phyloP scores from a whole-genome alignment of 2,888 invertebrate species.

The Lampropteryx suffumata region DNA sequence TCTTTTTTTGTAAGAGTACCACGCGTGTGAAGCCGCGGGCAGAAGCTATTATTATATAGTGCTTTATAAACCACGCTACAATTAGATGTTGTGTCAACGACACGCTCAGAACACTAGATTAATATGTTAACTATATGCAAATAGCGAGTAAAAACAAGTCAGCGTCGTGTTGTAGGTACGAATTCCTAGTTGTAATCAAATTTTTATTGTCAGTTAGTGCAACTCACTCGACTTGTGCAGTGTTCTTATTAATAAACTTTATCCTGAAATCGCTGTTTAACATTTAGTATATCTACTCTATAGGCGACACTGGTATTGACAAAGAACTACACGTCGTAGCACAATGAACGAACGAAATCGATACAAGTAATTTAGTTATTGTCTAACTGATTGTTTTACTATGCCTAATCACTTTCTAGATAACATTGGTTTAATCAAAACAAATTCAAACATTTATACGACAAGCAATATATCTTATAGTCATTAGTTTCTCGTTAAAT shows the following conservation, averaged over 20 bases:
- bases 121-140: constrained; percentile 75
- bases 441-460: constrained; percentile 31
- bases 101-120: constrained; percentile 54
- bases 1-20: no score
- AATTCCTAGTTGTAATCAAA: constrained; percentile 8
- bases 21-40: no score
- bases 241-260: no score
- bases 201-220: not conserved
- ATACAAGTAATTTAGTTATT: no score
- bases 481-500: constrained; percentile 43
- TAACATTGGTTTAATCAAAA: constrained; percentile 34
- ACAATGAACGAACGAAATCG: no score
- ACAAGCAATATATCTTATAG: constrained; percentile 33
- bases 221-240: not conserved
- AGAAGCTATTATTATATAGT: no score
- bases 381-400: constrained; percentile 6
- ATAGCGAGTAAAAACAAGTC: constrained; percentile 41
- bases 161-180: constrained; percentile 5
- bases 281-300: no score
- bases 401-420: constrained; percentile 27
- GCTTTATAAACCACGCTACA: constrained; percentile 26
- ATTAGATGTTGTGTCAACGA: constrained; percentile 56
- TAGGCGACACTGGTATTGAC: no score
- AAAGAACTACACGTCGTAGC: no score
- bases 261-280: no score